phyloP scores from a whole-genome alignment of 2,113 vertebrate genomes.

The Myxocyprinus asiaticus region DNA sequence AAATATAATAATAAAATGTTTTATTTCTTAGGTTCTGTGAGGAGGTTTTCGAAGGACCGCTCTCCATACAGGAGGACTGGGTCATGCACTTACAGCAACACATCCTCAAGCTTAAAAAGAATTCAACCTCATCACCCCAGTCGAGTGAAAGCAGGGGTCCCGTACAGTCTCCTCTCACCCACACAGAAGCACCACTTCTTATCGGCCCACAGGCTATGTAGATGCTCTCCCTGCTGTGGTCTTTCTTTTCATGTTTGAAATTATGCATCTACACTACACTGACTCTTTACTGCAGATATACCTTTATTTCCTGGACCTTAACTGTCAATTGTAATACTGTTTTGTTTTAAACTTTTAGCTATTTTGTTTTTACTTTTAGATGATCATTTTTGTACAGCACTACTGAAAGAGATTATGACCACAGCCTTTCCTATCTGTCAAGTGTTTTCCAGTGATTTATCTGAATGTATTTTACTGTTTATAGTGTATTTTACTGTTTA shows the following conservation, averaged over 20 bases:
- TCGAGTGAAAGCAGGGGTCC: background rate
- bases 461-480: conserved; percentile 15
- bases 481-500: background rate
- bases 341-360: background rate
- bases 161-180: background rate
- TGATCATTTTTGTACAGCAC: background rate
- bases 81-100: conserved; percentile 91
- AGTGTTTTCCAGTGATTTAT: background rate
- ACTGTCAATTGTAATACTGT: background rate
- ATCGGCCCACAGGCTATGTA: conserved; percentile 43
- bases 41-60: conserved; percentile 88
- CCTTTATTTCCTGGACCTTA: background rate
- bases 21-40: conserved; percentile 85
- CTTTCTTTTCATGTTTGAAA: conserved; percentile 9
- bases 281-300: background rate
- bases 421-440: background rate
- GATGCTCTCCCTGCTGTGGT: background rate
- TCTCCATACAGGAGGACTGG: conserved; percentile 93
- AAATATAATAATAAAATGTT: background rate
- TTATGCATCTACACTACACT: background rate
- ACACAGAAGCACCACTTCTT: conserved; percentile 13
- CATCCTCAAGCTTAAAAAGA: conserved; percentile 88
- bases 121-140: conserved; percentile 61
- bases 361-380: background rate
- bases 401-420: background rate